Conservation (phyloP, 2,888 invertebrate genomes). For the Ochropleura plecta region DNA sequence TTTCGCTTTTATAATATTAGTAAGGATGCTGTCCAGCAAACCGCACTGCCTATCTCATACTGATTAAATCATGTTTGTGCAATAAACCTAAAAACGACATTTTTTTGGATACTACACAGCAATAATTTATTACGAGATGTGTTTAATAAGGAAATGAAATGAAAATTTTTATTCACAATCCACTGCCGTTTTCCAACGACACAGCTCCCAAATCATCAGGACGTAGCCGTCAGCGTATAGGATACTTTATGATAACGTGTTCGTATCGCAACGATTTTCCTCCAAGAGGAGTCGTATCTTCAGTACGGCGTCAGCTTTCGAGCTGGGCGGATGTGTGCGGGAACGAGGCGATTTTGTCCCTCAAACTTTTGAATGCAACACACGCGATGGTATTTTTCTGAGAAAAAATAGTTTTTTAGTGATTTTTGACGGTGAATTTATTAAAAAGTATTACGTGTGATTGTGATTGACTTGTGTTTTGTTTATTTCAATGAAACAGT, state of each 20-base stretch:
- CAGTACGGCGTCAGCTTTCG: conserved; percentile 83
- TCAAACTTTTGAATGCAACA: conserved; percentile 76
- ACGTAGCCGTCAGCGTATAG: conserved; percentile 37
- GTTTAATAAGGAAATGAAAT: background rate
- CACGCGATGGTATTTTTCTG: conserved; percentile 58
- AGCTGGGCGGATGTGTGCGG: conserved; percentile 75
- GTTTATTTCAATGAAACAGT: conserved; percentile 61
- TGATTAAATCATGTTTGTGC: background rate
- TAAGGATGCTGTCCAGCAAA: no score
- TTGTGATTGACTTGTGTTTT: conserved; percentile 68
- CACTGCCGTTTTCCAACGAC: conserved; percentile 20
- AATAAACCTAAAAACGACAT: conserved; percentile 7
- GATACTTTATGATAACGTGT: conserved; percentile 37
- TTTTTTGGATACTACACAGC: background rate
- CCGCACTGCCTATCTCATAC: no score
- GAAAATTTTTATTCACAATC: conserved; percentile 17
- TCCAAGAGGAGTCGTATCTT: conserved; percentile 65
- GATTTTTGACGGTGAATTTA: conserved; percentile 58
- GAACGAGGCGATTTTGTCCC: conserved; percentile 75
- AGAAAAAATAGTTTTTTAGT: conserved; percentile 36
- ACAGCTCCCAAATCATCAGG: background rate
- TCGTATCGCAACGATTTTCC: conserved; percentile 57
- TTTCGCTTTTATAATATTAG: no score
- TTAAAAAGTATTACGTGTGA: conserved; percentile 55
- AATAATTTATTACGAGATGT: background rate